Base-by-base conservation (phyloP, 30 jellyfish, hydroid and myxozoan genomes). In the Pelagia noctiluca region DNA sequence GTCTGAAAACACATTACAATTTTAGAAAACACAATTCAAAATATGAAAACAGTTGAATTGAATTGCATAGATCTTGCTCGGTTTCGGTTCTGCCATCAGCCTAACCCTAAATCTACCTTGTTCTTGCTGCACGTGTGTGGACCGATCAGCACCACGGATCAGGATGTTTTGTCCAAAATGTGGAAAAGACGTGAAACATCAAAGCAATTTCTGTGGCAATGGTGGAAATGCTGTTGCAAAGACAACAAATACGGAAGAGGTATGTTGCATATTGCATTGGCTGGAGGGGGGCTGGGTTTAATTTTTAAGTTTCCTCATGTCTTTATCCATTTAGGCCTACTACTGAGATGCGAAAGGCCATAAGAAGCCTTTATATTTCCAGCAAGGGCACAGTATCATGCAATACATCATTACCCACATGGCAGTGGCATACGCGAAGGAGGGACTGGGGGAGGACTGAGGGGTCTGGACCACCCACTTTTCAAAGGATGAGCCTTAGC, bases 251-350 rank as follows among this genome's bases (percentile, higher is more conserved):
- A 42, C 57, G 57, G 57, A 42, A 42, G 57, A 42, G 57, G 57
- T 42, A 42, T 42, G 57, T 42, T 42, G 57, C 57, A 5, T 42
- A 42, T 42, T 42, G 57, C 57, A 42, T 42, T 42, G 57, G 57
- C 57, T 42, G 57, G 57, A 16, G 57, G 57, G 57, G 57, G 57
- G 57, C 57, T 42, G 57, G 57, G 57, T 42, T 42, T 42, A 42
- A 42, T 42, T 42, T 42, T 42, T 42, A 42, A 42, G 57, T 42
- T 42, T 42, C 57, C 57, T 42, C 57, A 42, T 42, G 57, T 42
- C 57, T 42, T 42, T 42, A 42, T 16, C 57, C 57, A 42, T 42
- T 42, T 42, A 42, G 57, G 57, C 57, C 57, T 42, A 42, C 57
- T 16, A 42, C n/a, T n/a, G n/a, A n/a, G n/a, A n/a, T n/a, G n/a